Conservation (phyloP, 2,888 invertebrate species). For the Quadriops clusia region DNA sequence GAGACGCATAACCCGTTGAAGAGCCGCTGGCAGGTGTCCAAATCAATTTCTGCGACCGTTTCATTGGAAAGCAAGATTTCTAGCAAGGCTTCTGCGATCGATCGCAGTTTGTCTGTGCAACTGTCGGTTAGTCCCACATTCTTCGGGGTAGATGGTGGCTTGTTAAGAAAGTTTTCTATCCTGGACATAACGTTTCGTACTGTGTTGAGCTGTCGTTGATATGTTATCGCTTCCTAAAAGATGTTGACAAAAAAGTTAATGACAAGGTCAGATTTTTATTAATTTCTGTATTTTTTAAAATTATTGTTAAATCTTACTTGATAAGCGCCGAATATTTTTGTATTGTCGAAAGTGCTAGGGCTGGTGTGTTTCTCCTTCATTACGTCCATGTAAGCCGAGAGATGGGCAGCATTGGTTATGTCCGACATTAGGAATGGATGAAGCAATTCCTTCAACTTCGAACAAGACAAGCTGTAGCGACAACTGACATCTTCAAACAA, state of each 20-base stretch:
- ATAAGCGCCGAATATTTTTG: conserved; percentile 41
- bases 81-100: conserved; percentile 68
- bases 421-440: conserved; percentile 69
- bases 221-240: conserved; percentile 67
- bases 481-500: conserved; percentile 71
- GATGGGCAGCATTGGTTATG: conserved; percentile 68
- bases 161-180: conserved; percentile 43
- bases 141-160: conserved; percentile 14
- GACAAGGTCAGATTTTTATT: background rate
- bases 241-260: conserved; percentile 1
- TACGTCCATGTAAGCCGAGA: conserved; percentile 66
- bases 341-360: conserved; percentile 32
- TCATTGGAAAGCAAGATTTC: conserved; percentile 56
- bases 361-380: conserved; percentile 27
- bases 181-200: conserved; percentile 64
- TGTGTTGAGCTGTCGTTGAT: conserved; percentile 82
- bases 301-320: conserved; percentile 30
- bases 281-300: background rate
- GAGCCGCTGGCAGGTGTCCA: conserved; percentile 46
- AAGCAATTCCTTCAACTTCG: conserved; percentile 68
- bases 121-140: conserved; percentile 38
- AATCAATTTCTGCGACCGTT: conserved; percentile 26
- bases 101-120: conserved; percentile 72
- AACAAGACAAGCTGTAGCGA: conserved; percentile 71
- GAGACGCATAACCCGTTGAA: conserved; percentile 65